Percentiles rank a stretch among this genome's conserved stretches.
Conservation (phyloP, 2,797 vertebrate genomes). For the Champsocephalus gunnari region DNA sequence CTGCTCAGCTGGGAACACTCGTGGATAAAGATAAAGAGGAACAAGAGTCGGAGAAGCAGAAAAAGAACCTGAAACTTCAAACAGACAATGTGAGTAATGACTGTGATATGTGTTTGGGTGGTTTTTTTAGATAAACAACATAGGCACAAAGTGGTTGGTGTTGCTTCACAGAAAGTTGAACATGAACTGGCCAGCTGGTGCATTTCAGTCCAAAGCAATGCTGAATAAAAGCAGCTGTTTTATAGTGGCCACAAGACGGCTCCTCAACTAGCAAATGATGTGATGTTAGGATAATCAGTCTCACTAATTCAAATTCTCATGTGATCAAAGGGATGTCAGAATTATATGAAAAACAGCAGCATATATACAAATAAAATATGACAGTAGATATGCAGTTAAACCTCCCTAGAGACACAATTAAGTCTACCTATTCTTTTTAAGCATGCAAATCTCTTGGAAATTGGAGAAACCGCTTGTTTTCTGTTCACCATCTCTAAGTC, state of each 20-base stretch:
- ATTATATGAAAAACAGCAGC: neutral
- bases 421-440: neutral
- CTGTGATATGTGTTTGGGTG: neutral
- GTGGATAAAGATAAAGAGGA: slow-evolving; percentile 11
- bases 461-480: neutral
- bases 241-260: slow-evolving; percentile 4
- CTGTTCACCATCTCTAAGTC: neutral
- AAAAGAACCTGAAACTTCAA: neutral
- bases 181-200: neutral
- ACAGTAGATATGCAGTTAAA: no score
- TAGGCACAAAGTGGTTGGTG: neutral
- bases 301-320: neutral
- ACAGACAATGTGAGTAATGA: slow-evolving; percentile 56
- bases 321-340: neutral
- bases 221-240: neutral
- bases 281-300: neutral
- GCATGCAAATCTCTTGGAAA: neutral
- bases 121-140: neutral
- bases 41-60: slow-evolving; percentile 11
- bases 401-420: neutral
- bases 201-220: neutral
- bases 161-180: slow-evolving; percentile 1
- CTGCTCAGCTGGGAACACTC: slow-evolving; percentile 15
- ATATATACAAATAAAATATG: no score
- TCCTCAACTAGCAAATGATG: neutral